Evolutionary conservation across 2,113 vertebrate genomes (phyloP).

Genomic region (Propithecus coquereli): DNA sequence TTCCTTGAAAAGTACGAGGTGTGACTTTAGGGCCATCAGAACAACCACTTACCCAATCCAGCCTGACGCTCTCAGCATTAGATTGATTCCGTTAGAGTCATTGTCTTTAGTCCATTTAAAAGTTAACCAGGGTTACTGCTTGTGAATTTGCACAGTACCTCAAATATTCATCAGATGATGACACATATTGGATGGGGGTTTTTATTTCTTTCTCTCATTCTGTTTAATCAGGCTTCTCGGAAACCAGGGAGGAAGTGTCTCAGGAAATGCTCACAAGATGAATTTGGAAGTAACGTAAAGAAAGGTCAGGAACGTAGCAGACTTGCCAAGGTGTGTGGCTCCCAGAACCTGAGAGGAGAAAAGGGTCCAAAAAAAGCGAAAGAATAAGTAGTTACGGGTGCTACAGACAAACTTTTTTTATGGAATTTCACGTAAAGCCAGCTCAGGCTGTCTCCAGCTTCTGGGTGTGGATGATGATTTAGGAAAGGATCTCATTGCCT

Average conservation of each 20-base stretch:
- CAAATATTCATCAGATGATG: background rate
- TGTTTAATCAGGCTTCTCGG: background rate
- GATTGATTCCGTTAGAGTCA: background rate
- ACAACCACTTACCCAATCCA: background rate
- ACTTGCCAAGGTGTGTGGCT: background rate
- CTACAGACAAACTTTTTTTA: background rate
- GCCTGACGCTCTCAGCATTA: background rate
- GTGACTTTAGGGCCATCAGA: background rate
- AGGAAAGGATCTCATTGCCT: background rate
- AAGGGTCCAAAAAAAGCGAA: background rate
- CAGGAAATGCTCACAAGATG: background rate
- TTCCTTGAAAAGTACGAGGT: background rate
- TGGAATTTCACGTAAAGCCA: background rate
- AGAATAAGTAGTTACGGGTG: background rate
- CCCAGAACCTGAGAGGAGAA: background rate
- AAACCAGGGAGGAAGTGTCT: background rate
- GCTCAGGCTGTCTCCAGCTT: background rate
- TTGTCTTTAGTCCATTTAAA: background rate
- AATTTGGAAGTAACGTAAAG: background rate
- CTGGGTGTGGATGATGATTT: background rate
- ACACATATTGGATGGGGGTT: no score
- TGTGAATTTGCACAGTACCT: background rate
- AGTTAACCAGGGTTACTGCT: background rate
- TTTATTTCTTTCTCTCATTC: background rate
- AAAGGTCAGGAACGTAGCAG: background rate